A percentile compares a stretch with the other conserved stretches of the same genome.
Conservation (phyloP, 2,113 vertebrate species). For the Ictalurus punctatus region DNA sequence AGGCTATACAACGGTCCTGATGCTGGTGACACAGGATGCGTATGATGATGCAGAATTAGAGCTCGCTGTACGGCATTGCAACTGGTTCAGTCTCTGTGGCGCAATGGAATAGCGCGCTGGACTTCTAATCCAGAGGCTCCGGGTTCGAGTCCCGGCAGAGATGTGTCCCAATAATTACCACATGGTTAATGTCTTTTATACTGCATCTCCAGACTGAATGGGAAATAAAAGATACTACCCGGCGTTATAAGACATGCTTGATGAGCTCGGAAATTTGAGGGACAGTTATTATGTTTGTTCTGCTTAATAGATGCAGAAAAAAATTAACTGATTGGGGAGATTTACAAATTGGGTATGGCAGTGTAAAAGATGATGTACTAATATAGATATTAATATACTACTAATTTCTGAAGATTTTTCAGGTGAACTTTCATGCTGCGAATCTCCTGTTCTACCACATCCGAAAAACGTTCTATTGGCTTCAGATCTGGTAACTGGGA, state of each 20-base stretch:
- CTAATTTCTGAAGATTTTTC: no score
- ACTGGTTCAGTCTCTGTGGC: slow-evolving; percentile 97
- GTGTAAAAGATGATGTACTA: no score
- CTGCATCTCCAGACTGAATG: not conserved
- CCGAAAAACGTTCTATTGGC: no score
- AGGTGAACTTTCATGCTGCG: no score
- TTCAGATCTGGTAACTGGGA: no score
- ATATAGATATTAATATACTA: no score
- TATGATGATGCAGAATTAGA: slow-evolving; percentile 63
- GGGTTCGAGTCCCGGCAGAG: slow-evolving; percentile 99
- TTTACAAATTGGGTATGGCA: not conserved
- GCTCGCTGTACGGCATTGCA: slow-evolving; percentile 51
- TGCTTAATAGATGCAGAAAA: not conserved
- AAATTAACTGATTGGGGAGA: not conserved
- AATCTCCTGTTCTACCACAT: no score
- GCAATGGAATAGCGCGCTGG: slow-evolving; percentile 99
- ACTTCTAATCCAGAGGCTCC: slow-evolving; percentile 99
- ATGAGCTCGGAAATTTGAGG: not conserved
- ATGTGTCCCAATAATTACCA: slow-evolving; percentile 70
- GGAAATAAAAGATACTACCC: not conserved
- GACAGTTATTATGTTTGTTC: not conserved
- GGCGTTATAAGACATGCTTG: not conserved
- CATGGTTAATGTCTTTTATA: slow-evolving; percentile 10
- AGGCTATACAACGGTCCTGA: slow-evolving; percentile 70
- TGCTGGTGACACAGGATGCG: slow-evolving; percentile 68